These are phyloP conservation scores for Rutpela maculata DNA, from an alignment of 2,888 invertebrate genomes.

Conservation along the genomic window DNA sequence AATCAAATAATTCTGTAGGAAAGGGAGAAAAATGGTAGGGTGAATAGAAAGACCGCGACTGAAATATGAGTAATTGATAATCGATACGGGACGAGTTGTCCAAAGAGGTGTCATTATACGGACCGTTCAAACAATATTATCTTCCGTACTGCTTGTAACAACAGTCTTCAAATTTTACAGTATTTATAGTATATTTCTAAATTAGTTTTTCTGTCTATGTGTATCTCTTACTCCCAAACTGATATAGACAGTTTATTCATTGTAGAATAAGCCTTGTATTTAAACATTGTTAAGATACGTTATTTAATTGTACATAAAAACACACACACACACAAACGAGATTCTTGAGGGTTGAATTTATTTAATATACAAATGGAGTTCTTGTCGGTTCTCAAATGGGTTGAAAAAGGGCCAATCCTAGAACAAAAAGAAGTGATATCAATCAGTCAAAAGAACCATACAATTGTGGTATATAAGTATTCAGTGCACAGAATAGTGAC, in stretches of 20 bases:
- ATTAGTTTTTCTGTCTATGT: not conserved
- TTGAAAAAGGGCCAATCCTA: no score
- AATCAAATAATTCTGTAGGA: slow-evolving; percentile 60
- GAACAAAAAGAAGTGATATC: no score
- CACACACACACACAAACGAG: no score
- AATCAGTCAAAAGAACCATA: no score
- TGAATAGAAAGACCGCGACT: slow-evolving; percentile 61
- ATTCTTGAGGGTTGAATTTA: no score
- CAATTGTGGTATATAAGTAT: no score
- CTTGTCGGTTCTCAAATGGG: no score
- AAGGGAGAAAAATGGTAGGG: slow-evolving; percentile 55
- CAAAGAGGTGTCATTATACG: slow-evolving; percentile 67
- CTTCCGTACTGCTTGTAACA: slow-evolving; percentile 48
- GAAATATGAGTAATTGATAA: slow-evolving; percentile 73
- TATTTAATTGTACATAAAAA: no score
- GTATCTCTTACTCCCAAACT: not conserved
- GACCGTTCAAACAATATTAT: slow-evolving; percentile 67
- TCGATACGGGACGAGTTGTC: slow-evolving; percentile 69
- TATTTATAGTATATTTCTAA: not conserved
- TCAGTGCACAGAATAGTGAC: no score
- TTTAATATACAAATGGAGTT: no score
- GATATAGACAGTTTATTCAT: not conserved
- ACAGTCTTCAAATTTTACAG: slow-evolving; percentile 42
- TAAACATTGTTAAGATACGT: no score
- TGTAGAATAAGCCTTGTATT: not conserved